Evolutionary conservation across 1,140 invertebrate genomes (phyloP).

Genomic region (Acyrthosiphon pisum): DNA sequence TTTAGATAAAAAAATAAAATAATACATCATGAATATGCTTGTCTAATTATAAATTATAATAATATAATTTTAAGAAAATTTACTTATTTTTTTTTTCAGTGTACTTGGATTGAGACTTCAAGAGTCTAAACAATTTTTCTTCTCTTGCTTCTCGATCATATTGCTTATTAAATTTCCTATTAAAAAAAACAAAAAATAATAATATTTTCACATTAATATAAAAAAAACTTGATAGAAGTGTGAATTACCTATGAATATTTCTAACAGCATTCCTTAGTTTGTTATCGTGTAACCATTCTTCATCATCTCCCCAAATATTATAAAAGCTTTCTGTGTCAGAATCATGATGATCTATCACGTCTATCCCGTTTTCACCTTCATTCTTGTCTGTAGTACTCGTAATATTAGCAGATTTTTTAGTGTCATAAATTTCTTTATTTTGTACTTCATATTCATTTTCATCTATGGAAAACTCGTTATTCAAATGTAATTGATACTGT

Average conservation of each 20-base stretch:
- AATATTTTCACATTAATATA: not conserved
- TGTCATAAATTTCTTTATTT: not conserved
- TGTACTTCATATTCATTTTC: not conserved
- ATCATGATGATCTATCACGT: constrained; percentile 9
- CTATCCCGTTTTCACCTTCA: not conserved
- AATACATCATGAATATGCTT: not conserved
- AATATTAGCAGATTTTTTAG: not conserved
- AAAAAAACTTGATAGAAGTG: not conserved
- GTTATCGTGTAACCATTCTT: constrained; percentile 23
- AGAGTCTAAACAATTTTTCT: constrained; percentile 29
- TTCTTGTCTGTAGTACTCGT: not conserved
- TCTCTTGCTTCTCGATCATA: constrained; percentile 35
- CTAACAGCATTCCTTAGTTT: constrained; percentile 21
- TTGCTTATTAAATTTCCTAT: constrained; percentile 35
- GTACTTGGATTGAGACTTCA: not conserved
- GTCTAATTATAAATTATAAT: not conserved
- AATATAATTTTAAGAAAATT: not conserved
- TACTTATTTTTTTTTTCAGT: constrained; percentile 29
- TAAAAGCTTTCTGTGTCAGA: constrained; percentile 54
- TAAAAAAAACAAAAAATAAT: not conserved
- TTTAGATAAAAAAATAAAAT: not conserved
- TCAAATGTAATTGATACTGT: not conserved
- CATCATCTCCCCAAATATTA: constrained; percentile 31
- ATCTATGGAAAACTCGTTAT: not conserved
- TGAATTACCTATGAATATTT: constrained; percentile 47